These are phyloP conservation scores for Orius laevigatus DNA, from an alignment of 1,140 invertebrate genomes.

Conservation along the genomic window DNA sequence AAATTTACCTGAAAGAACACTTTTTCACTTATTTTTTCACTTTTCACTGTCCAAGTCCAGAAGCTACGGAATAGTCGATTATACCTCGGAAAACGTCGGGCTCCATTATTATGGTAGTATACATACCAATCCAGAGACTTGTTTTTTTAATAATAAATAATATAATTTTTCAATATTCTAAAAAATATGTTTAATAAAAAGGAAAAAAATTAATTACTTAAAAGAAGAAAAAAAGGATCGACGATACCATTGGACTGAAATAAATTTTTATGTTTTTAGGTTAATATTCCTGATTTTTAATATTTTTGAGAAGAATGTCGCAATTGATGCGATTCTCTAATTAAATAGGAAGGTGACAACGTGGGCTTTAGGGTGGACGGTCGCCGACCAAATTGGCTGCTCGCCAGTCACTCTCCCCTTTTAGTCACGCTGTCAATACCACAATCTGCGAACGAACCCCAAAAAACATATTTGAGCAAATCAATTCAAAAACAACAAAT, in stretches of 20 bases:
- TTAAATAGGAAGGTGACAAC: constrained; percentile 8
- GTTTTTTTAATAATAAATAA: no score
- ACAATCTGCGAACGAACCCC: constrained; percentile 24
- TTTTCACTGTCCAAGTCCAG: no score
- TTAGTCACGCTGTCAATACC: constrained; percentile 8
- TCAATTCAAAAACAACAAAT: neutral
- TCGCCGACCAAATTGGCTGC: constrained; percentile 4
- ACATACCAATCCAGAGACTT: no score
- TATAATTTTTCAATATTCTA: no score
- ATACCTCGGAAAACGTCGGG: no score
- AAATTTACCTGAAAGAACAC: no score
- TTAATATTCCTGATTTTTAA: neutral
- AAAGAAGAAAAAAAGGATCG: neutral
- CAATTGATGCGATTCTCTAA: constrained; percentile 4
- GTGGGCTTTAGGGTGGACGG: constrained; percentile 7
- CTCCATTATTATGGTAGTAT: no score
- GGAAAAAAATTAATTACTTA: neutral
- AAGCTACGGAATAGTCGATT: no score
- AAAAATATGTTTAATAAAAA: neutral
- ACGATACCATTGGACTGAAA: neutral
- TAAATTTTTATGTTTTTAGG: neutral
- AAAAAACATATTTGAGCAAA: constrained; percentile 22
- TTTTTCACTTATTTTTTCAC: no score
- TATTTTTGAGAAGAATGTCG: constrained; percentile 4
- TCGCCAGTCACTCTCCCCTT: constrained; percentile 11